Evolutionary conservation across 2,797 vertebrate species (phyloP).

Genomic region (Clarias fuscus): DNA sequence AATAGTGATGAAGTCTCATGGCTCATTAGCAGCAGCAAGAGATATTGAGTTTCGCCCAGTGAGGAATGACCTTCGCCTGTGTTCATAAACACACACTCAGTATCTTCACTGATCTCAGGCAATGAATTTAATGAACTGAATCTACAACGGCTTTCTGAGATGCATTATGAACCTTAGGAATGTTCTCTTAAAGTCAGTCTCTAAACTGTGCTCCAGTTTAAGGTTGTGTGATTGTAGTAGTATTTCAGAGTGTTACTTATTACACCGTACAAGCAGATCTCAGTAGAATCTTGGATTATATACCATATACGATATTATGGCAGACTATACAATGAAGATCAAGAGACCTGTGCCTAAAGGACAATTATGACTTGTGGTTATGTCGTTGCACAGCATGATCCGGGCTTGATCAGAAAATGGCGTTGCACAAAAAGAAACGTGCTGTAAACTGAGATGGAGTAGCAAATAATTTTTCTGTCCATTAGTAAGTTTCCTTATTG

Average conservation of each 20-base stretch:
- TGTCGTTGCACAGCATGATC: neutral
- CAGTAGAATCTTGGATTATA: neutral
- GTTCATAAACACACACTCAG: conserved; percentile 24
- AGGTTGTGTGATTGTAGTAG: neutral
- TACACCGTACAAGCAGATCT: neutral
- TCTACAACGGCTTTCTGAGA: conserved; percentile 35
- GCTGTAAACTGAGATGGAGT: neutral
- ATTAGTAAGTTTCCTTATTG: neutral
- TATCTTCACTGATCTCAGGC: conserved; percentile 7
- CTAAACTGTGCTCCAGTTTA: conserved; percentile 13
- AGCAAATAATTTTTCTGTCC: neutral
- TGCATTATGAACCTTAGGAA: conserved; percentile 25
- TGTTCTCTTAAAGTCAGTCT: neutral
- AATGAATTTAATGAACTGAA: neutral
- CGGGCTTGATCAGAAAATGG: neutral
- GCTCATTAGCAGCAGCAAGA: conserved; percentile 73
- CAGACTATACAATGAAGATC: neutral
- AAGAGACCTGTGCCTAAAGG: neutral
- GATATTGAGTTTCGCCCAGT: conserved; percentile 70
- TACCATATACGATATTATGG: neutral
- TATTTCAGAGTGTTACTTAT: neutral
- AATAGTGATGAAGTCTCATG: conserved; percentile 73
- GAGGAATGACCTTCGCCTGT: conserved; percentile 50
- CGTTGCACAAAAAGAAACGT: neutral
- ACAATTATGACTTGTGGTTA: neutral